phyloP scores from a whole-genome alignment of 2,113 vertebrate genomes.

The Okapia johnstoni region DNA sequence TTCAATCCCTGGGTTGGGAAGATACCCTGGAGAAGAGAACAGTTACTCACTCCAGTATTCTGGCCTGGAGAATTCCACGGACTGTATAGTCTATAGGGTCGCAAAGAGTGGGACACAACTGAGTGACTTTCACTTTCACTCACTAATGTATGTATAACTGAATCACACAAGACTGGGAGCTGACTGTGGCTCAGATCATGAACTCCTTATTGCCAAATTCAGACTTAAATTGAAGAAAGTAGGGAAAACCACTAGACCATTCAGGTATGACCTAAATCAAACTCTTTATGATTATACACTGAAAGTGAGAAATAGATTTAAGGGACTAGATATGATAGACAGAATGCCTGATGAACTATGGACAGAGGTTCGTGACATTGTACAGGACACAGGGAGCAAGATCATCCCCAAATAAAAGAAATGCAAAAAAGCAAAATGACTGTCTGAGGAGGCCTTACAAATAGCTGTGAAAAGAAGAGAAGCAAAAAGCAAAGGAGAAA shows the following conservation, averaged over 20 bases:
- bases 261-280: not conserved
- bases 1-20: not conserved
- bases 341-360: not conserved
- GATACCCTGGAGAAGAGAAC: not conserved
- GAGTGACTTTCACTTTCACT: not conserved
- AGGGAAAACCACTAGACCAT: not conserved
- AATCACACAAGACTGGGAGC: not conserved
- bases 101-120: not conserved
- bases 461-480: not conserved
- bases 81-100: not conserved
- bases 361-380: not conserved
- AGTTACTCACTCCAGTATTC: not conserved
- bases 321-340: not conserved
- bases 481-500: not conserved
- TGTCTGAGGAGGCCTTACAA: not conserved
- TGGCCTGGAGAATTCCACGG: not conserved
- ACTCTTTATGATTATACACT: not conserved
- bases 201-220: not conserved
- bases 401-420: not conserved
- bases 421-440: not conserved
- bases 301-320: not conserved
- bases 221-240: not conserved
- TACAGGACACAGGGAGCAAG: not conserved
- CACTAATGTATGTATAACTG: not conserved
- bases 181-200: not conserved